Evolutionary conservation across 2,797 vertebrate species (phyloP).

Genomic region (Lates japonicus): DNA sequence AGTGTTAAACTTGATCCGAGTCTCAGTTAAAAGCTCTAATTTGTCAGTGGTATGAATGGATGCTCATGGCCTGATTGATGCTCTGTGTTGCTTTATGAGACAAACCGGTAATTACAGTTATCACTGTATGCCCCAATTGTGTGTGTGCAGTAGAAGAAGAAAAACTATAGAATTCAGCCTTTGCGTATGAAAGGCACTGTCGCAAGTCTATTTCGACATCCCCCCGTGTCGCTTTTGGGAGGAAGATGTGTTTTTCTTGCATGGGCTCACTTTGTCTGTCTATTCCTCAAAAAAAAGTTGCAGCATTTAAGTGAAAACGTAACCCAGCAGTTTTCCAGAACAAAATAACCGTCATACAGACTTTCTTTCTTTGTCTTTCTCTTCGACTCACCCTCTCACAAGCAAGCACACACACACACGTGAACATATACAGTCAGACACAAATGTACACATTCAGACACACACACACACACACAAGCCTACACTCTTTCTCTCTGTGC

Average conservation of each 20-base stretch:
- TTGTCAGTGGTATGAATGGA: constrained; percentile 78
- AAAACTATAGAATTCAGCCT: constrained; percentile 58
- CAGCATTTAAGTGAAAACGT: constrained; percentile 64
- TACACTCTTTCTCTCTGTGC: constrained; percentile 82
- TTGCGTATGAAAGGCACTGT: constrained; percentile 65
- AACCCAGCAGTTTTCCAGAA: constrained; percentile 69
- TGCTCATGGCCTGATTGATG: constrained; percentile 74
- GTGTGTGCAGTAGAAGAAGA: constrained; percentile 71
- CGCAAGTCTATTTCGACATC: constrained; percentile 48
- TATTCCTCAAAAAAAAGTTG: constrained; percentile 59
- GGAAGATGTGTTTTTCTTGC: constrained; percentile 58
- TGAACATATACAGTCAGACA: constrained; percentile 32
- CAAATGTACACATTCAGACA: constrained; percentile 60
- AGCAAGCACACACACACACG: constrained; percentile 19
- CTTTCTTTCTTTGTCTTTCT: constrained; percentile 54
- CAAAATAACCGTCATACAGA: constrained; percentile 55
- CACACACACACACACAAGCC: constrained; percentile 33
- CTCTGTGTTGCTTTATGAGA: constrained; percentile 68
- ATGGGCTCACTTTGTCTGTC: constrained; percentile 57
- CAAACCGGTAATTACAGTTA: constrained; percentile 70
- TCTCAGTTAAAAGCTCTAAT: constrained; percentile 72
- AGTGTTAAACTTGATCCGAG: constrained; percentile 72
- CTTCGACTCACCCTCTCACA: constrained; percentile 33
- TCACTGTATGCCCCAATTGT: constrained; percentile 69
- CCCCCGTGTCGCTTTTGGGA: constrained; percentile 44